Conservation (phyloP, 2,797 vertebrate genomes). For the Myotis planiceps region DNA sequence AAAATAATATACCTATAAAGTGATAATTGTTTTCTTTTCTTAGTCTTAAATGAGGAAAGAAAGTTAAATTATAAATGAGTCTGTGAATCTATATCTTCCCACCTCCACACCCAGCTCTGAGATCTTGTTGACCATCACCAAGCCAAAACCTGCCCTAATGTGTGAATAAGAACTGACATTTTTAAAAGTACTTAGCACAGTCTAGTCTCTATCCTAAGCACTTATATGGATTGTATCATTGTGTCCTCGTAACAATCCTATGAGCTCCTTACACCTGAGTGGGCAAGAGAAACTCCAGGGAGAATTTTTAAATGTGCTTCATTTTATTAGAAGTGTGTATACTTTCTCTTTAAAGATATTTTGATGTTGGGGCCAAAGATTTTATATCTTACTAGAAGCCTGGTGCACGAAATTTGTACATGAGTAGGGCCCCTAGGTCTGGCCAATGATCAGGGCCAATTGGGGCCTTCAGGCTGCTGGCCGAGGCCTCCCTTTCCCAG, state of each 20-base stretch:
- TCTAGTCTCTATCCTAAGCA: background rate
- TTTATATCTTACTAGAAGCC: background rate
- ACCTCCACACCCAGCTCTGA: background rate
- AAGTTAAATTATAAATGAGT: background rate
- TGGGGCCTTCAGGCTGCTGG: too few relatives aligned
- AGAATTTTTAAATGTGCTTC: background rate
- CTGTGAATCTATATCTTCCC: background rate
- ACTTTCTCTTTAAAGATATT: background rate
- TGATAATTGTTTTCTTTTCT: background rate
- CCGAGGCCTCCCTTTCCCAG: too few relatives aligned
- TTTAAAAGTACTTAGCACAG: background rate
- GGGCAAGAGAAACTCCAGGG: background rate
- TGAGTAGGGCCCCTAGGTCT: too few relatives aligned
- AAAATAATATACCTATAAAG: conserved; percentile 12
- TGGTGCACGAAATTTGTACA: too few relatives aligned
- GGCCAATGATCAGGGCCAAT: too few relatives aligned
- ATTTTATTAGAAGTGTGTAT: background rate
- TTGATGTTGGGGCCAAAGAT: background rate
- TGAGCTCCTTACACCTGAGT: background rate
- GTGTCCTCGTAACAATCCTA: background rate
- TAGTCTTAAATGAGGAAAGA: background rate
- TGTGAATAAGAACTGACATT: background rate
- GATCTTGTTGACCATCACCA: background rate
- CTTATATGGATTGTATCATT: background rate
- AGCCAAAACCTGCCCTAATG: background rate